Percentiles rank a stretch among this genome's conserved stretches.
phyloP scores from a whole-genome alignment of 2,797 vertebrate genomes.

The Macropus fuliginosus region DNA sequence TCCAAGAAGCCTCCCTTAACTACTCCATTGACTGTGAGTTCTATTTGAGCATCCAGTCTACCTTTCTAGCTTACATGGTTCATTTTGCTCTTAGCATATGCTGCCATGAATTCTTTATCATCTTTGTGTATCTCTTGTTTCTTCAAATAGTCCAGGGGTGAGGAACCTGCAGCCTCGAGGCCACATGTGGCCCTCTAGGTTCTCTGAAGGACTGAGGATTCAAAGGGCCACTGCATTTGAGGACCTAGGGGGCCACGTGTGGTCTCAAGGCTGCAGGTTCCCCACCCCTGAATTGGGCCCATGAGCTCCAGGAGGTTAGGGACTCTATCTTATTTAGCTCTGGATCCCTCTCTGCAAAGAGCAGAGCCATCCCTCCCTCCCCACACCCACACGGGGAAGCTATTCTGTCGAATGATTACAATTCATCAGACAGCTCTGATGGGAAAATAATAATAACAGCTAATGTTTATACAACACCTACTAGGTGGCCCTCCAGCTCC shows the following conservation, averaged over 20 bases:
- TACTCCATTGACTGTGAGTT: not conserved
- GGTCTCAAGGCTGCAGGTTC: no score
- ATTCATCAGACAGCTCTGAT: not conserved
- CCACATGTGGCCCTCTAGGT: no score
- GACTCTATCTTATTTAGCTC: not conserved
- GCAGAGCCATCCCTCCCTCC: not conserved
- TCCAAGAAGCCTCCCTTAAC: not conserved
- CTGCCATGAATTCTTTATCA: not conserved
- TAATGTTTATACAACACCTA: not conserved
- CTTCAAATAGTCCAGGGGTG: not conserved
- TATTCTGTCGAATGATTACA: not conserved
- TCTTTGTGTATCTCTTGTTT: not conserved
- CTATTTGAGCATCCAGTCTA: not conserved
- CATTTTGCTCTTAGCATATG: not conserved
- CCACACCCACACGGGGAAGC: not conserved
- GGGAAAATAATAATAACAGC: not conserved
- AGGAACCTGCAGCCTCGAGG: no score
- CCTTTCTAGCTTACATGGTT: not conserved
- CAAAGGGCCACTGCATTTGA: no score
- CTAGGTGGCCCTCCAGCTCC: not conserved
- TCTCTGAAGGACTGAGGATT: no score
- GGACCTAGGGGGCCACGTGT: no score
- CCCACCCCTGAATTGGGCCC: no score
- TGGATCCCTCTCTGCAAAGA: not conserved
- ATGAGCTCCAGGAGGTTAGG: not conserved